phyloP scores from a whole-genome alignment of 2,888 invertebrate species.

The Lomographa bimaculata region DNA sequence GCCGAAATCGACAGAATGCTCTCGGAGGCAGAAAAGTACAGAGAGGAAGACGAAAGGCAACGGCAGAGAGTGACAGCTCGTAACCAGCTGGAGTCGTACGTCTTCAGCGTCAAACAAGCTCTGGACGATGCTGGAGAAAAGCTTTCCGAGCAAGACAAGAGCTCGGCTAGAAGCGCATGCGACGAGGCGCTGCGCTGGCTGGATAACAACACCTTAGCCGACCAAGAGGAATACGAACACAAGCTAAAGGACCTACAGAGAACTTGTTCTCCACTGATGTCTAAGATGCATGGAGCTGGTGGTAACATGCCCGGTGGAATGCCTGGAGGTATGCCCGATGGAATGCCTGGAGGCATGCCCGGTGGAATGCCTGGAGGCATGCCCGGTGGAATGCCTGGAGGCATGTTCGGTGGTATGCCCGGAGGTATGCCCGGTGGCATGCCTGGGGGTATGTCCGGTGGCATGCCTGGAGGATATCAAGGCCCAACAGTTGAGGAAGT shows the following conservation, averaged over 20 bases:
- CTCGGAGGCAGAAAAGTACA: conserved; percentile 3
- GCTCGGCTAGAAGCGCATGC: neutral
- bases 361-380: conserved; percentile 1
- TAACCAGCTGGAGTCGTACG: conserved; percentile 1
- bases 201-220: neutral
- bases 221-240: conserved; percentile 1
- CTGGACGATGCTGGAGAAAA: neutral
- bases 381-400: conserved; percentile 4
- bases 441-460: conserved; percentile 2
- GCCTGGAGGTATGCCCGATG: conserved; percentile 7
- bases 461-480: neutral
- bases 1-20: conserved; percentile 5
- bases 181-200: conserved; percentile 2
- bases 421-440: conserved; percentile 5
- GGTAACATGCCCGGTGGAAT: conserved; percentile 5
- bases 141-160: conserved; percentile 2
- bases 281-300: conserved; percentile 2
- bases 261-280: neutral
- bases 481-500: neutral
- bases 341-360: neutral
- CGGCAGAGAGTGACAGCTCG: conserved; percentile 1
- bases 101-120: neutral
- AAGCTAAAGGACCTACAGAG: neutral
- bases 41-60: conserved; percentile 2
- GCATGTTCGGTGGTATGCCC: conserved; percentile 7